These are phyloP conservation scores for Chloroclysta siterata DNA, from an alignment of 2,888 invertebrate species.

Conservation along the genomic window DNA sequence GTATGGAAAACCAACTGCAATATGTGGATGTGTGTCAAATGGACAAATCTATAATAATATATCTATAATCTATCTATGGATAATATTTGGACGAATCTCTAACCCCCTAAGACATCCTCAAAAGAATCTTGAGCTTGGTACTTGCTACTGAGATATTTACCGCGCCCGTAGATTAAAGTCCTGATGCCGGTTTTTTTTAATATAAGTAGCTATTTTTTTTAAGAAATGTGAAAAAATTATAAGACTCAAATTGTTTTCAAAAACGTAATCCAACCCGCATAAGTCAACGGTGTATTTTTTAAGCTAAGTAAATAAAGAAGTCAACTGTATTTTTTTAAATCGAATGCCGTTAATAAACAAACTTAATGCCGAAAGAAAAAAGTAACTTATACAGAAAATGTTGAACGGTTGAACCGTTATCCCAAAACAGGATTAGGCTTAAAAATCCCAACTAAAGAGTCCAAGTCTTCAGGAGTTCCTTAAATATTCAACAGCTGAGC, in stretches of 20 bases:
- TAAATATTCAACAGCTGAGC: conserved; percentile 48
- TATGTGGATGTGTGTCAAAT: no score
- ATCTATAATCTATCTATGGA: no score
- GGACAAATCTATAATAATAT: no score
- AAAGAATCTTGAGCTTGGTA: no score
- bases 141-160: no score
- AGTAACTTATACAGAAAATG: conserved; percentile 34
- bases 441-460: conserved; percentile 43
- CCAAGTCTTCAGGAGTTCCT: conserved; percentile 24
- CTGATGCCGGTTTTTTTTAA: no score
- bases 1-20: no score
- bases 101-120: no score
- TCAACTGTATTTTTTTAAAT: conserved; percentile 3
- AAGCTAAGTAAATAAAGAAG: conserved; percentile 6
- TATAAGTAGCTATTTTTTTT: no score
- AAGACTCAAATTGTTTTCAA: not conserved
- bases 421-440: conserved; percentile 56
- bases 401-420: conserved; percentile 45
- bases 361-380: conserved; percentile 16
- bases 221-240: not conserved
- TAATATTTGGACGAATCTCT: no score
- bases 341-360: conserved; percentile 24
- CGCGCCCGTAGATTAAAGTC: no score
- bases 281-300: conserved; percentile 19
- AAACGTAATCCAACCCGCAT: conserved; percentile 20